Base-by-base conservation (phyloP, 92 coral and sea anemone species). In the Heliopora coerulea region DNA sequence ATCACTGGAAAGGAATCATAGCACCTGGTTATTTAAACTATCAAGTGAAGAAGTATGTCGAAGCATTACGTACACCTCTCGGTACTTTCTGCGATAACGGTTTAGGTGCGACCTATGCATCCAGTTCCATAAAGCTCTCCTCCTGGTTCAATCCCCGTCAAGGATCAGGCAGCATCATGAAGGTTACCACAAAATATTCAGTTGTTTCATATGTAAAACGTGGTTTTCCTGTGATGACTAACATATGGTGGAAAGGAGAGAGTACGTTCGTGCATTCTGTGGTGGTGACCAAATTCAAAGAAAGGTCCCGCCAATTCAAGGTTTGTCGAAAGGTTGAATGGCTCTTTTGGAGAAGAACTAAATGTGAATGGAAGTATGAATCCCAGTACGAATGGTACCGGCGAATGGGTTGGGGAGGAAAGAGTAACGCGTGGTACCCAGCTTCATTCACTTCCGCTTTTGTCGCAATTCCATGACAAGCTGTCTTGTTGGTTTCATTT, bases 361-460 rank as follows among this genome's bases (percentile, higher is more conserved):
- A 60, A 39, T 52, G 65, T 32, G 40, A 29, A 0, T 42, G 84
- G 84, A 18, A 19, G 37, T 74, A 19, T 6, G 62, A 28, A 8
- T 80, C 74, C 54, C 59, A 80, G 13, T 63, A 81, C 33, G 44
- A 59, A 40, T 60, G 70, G 80, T 84, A 39, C 74, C 68, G 76
- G 29, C 84, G 77, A 79, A 79, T 84, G 88, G 88, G 88, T 20
- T 84, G 88, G 88, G 84, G 88, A 9, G 84, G 88, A 12, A 0
- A 12, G 8, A n/a, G 59, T 13, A 84, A 79, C 60, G 78, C 54
- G 40, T 84, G 88, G 88, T 68, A 75, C 72, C 44, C 40, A 40
- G 49, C 76, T 19, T 26, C 54, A 49, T 27, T 54, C 2, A 41
- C 60, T 42, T 72, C 58, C 20, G 88, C 88, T 2, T 81, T 74